phyloP scores from a whole-genome alignment of 2,797 vertebrate genomes.

The Numenius phaeopus region DNA sequence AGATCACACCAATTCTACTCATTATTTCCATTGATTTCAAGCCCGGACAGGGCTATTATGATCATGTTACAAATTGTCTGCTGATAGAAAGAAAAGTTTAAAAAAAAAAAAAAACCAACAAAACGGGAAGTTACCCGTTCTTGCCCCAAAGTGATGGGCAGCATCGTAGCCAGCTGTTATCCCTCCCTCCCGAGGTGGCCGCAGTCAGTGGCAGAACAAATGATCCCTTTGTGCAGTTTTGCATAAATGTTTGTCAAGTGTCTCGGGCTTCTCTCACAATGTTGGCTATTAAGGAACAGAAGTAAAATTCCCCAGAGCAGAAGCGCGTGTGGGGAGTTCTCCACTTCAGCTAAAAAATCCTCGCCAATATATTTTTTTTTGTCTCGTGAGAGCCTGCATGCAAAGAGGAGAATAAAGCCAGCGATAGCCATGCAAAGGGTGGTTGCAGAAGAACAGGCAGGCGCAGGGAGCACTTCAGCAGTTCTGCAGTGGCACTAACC shows the following conservation, averaged over 20 bases:
- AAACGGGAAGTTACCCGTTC: slow-evolving; percentile 2
- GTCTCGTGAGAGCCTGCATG: neutral
- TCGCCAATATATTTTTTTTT: neutral
- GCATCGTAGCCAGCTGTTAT: slow-evolving; percentile 33
- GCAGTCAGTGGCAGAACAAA: slow-evolving; percentile 49
- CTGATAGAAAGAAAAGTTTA: slow-evolving; percentile 33
- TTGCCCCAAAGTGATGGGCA: slow-evolving; percentile 28
- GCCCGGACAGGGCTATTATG: neutral
- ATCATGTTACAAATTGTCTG: neutral
- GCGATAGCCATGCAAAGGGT: neutral
- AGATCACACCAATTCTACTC: neutral
- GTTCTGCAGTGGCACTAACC: neutral
- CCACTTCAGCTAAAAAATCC: slow-evolving; percentile 49
- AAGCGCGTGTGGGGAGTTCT: neutral
- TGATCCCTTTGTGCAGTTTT: slow-evolving; percentile 60
- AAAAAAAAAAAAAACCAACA: neutral
- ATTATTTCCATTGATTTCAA: slow-evolving; percentile 50
- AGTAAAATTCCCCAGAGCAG: slow-evolving; percentile 59
- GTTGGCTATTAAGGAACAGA: slow-evolving; percentile 34
- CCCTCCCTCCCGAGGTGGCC: slow-evolving; percentile 17
- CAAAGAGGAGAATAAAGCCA: neutral
- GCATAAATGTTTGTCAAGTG: slow-evolving; percentile 66
- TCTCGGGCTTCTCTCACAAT: slow-evolving; percentile 26
- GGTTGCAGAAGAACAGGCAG: neutral
- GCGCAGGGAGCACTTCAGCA: neutral